Evolutionary conservation across 2,888 invertebrate genomes (phyloP).

Genomic region (Nomada ferruginata): DNA sequence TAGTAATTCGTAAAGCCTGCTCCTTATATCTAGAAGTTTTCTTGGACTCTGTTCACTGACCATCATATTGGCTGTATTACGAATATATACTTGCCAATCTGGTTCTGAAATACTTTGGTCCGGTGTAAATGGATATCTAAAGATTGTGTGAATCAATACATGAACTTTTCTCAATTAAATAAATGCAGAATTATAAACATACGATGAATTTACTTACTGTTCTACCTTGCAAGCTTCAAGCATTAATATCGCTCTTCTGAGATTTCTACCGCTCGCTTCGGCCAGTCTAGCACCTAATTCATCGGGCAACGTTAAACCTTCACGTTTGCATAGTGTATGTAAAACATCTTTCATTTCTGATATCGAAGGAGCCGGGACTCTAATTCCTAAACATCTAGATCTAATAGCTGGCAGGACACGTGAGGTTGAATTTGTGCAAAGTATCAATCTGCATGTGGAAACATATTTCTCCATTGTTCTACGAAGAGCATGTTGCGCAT

Average conservation of each 20-base stretch:
- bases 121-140: constrained; percentile 90
- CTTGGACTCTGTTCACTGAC: constrained; percentile 94
- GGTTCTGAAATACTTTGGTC: constrained; percentile 94
- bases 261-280: constrained; percentile 92
- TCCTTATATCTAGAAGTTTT: constrained; percentile 93
- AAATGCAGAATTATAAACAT: not conserved
- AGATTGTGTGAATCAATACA: constrained; percentile 48
- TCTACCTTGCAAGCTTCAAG: constrained; percentile 97
- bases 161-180: not conserved
- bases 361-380: constrained; percentile 94
- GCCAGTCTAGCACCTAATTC: constrained; percentile 92
- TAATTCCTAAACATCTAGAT: constrained; percentile 96
- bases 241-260: constrained; percentile 96
- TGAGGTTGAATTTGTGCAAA: constrained; percentile 97
- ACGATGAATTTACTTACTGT: constrained; percentile 85
- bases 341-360: constrained; percentile 90
- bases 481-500: constrained; percentile 98
- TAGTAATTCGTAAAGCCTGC: constrained; percentile 95
- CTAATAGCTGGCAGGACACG: constrained; percentile 98
- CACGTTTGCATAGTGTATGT: constrained; percentile 90
- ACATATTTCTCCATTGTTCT: constrained; percentile 99
- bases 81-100: constrained; percentile 96
- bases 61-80: constrained; percentile 94
- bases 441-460: constrained; percentile 95
- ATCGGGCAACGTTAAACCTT: constrained; percentile 90